Base-by-base conservation (phyloP, 2,888 invertebrate genomes). In the Leptura quadrifasciata region DNA sequence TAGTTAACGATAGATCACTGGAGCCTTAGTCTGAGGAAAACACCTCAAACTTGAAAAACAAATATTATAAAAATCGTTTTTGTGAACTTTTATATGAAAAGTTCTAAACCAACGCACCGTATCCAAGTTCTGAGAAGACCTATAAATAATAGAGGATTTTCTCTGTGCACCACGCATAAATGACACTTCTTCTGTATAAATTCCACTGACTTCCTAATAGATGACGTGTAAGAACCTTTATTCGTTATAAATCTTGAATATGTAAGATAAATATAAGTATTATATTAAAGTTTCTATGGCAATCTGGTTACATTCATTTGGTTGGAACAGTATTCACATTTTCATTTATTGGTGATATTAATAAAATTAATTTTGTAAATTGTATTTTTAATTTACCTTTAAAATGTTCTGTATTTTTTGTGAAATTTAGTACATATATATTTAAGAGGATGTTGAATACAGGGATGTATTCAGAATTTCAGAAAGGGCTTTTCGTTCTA, bases 31-130 rank as follows among this genome's bases (percentile, higher is more conserved):
- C 47, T 47, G 47, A 47, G 47, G 0, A 47, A 47, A n/a, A n/a
- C 47, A 47, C 15, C 47, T 47, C 47, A n/a, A 47, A 47, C 47
- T 47, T 47, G 47, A 47, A 47, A 47, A 47, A 47, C 47, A 47
- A n/a, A 47, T 47, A 47, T n/a, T 47, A 47, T n/a, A n/a, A 47
- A n/a, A 47, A 47, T 47, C 47, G 47, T 47, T n/a, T n/a, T 47
- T n/a, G 47, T 47, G 15, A 47, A 47, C 47, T 47, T 47, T 47
- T 47, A 47, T 47, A n/a, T 47, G 47, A 47, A 47, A 47, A 47
- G n/a, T 47, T 47, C 47, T 47, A 47, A 17, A 47, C 47, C n/a
- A 47, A n/a, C 47, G n/a, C 47, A 47, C 47, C 47, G 47, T 47
- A 47, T 47, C 47, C n/a, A 47, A 47, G 47, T 47, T 47, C 5